A percentile compares a stretch with the other conserved stretches of the same genome.
phyloP scores from a whole-genome alignment of 2,113 vertebrate species.

The Rhea americana region DNA sequence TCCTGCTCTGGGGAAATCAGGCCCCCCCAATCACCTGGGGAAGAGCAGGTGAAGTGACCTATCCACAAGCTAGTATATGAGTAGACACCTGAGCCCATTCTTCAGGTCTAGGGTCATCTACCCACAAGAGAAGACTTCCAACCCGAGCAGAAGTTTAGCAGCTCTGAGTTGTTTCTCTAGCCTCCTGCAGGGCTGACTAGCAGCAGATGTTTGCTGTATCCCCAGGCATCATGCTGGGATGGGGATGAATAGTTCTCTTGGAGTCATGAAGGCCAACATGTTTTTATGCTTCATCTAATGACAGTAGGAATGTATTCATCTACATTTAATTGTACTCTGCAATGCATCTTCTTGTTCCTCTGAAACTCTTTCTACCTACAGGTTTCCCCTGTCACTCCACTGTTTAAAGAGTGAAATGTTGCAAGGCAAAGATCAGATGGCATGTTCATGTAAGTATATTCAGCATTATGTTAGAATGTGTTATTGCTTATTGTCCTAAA shows the following conservation, averaged over 20 bases:
- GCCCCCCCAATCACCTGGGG: rapidly evolving
- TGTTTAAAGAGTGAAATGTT: background rate
- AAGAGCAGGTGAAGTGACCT: background rate
- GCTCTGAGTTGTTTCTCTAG: background rate
- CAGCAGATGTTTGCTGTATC: background rate
- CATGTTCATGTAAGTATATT: background rate
- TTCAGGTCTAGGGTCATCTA: rapidly evolving
- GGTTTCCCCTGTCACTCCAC: background rate
- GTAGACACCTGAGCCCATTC: background rate
- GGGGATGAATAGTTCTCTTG: background rate
- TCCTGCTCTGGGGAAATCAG: background rate
- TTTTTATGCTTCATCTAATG: background rate
- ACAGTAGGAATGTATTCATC: background rate
- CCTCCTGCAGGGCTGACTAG: background rate
- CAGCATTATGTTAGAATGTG: background rate
- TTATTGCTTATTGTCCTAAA: background rate
- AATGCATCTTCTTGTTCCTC: background rate
- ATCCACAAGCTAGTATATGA: background rate
- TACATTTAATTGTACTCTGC: background rate
- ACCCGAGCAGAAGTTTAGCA: background rate
- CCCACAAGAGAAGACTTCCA: background rate
- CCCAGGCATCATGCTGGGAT: background rate
- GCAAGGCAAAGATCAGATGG: background rate
- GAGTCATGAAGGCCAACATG: background rate
- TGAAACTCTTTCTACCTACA: background rate